Conservation (phyloP, 2,797 vertebrate species). For the Scarus forsteni region DNA sequence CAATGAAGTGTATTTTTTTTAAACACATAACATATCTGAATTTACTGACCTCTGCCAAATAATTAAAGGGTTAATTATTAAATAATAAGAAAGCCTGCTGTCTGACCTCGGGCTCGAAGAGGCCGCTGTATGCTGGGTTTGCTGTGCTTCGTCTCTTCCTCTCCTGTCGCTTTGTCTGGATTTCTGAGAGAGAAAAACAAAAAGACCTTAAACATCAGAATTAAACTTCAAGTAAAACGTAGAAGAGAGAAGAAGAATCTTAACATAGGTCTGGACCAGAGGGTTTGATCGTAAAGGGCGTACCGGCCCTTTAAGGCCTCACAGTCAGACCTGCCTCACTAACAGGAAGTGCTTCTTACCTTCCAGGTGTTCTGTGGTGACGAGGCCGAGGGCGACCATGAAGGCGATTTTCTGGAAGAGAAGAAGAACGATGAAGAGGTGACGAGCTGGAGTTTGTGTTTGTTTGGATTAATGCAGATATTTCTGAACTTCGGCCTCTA, state of each 20-base stretch:
- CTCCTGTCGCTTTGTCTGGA: constrained; percentile 96
- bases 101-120: constrained; percentile 94
- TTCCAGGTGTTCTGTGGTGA: constrained; percentile 96
- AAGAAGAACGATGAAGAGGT: constrained; percentile 22
- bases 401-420: constrained; percentile 94
- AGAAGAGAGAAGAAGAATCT: neutral
- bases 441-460: no score
- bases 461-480: no score
- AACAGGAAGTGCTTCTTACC: constrained; percentile 81
- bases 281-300: neutral
- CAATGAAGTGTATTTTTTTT: no score
- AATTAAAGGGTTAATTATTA: no score
- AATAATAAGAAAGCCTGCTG: no score
- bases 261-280: no score
- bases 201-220: neutral
- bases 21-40: no score
- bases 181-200: constrained; percentile 83
- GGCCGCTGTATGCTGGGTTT: constrained; percentile 95
- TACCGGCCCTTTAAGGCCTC: neutral
- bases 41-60: no score
- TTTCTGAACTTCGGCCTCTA: no score
- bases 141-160: constrained; percentile 97
- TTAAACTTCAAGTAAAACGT: no score
- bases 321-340: no score
- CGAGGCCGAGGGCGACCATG: constrained; percentile 96